Evolutionary conservation across 2,888 invertebrate species (phyloP), one percentile per base, ranked within the genome.

Genomic region (Phrixothrix hirtus): DNA sequence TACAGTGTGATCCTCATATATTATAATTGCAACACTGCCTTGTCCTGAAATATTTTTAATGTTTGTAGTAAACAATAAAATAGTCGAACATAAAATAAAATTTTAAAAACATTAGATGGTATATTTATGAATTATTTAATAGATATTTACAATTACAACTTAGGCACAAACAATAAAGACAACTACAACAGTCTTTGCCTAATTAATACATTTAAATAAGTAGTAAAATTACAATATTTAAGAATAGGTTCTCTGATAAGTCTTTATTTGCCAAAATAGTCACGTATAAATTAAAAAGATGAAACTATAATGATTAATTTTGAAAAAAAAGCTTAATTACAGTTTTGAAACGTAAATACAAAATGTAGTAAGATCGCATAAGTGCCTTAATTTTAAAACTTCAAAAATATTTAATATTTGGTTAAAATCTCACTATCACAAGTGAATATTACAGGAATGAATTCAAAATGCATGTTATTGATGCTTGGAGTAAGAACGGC

Each of bases 391-490:
- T 29, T 41, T 9, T 38, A 26, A 11, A 46, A 35, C 14, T 41
- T 15, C 34, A 41, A 48, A 48, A 48, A 48, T 41, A 41, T 16
- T 41, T 30, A 39, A 21, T 30, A 41, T 47, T 47, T 30, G 34
- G 35, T 41, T 27, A 48, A 48, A 37, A 43, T 36, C 26, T 36
- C 36, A 37, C 46, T 46, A 38, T 46, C 30, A 36, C 45, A 13
- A 36, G 26, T 17, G 15, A 34, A 14, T 16, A 17, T 45, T 56
- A 38, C 32, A 53, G 60, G 59, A 61, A 61, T 59, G 59, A 59
- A 45, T 52, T 57, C 44, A 52, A 55, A 59, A 57, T 57, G 53
- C 48, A 52, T 54, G 32, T 51, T 50, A n/a, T n/a, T n/a, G n/a
- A n/a, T n/a, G n/a, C n/a, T n/a, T n/a, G n/a, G n/a, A n/a, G 45